Evolutionary conservation across 2,113 vertebrate genomes (phyloP).

Genomic region (Oreochromis aureus): DNA sequence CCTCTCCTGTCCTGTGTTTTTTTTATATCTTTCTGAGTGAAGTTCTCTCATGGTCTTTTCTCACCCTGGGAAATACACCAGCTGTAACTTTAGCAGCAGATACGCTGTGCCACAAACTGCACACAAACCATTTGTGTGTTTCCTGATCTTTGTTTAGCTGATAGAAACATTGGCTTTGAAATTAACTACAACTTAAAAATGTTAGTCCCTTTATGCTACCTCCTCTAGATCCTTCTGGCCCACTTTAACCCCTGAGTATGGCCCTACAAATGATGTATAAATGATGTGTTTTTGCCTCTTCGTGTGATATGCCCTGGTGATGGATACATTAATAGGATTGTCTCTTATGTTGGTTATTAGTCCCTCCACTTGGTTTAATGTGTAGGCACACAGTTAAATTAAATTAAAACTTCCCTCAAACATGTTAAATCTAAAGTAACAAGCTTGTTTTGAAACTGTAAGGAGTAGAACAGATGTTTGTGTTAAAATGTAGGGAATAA

Average conservation of each 20-base stretch:
- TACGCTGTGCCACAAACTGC: background rate
- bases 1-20: background rate
- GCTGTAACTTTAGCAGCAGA: background rate
- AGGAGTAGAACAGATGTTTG: background rate
- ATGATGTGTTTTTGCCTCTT: background rate
- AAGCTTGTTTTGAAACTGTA: background rate
- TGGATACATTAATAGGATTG: background rate
- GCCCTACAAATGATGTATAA: background rate
- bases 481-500: background rate
- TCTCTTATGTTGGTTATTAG: background rate
- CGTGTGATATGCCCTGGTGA: accelerated
- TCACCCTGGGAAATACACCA: background rate
- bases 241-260: background rate
- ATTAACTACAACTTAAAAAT: background rate
- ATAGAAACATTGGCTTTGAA: background rate
- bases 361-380: background rate
- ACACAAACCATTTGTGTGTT: background rate
- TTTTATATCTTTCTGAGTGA: accelerated
- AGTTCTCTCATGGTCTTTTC: background rate
- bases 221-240: background rate
- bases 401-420: background rate
- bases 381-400: background rate
- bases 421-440: background rate
- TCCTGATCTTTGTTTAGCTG: background rate
- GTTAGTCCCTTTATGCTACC: background rate